Base-by-base conservation (phyloP, 2,797 vertebrate genomes). In the Arctocebus calabarensis region DNA sequence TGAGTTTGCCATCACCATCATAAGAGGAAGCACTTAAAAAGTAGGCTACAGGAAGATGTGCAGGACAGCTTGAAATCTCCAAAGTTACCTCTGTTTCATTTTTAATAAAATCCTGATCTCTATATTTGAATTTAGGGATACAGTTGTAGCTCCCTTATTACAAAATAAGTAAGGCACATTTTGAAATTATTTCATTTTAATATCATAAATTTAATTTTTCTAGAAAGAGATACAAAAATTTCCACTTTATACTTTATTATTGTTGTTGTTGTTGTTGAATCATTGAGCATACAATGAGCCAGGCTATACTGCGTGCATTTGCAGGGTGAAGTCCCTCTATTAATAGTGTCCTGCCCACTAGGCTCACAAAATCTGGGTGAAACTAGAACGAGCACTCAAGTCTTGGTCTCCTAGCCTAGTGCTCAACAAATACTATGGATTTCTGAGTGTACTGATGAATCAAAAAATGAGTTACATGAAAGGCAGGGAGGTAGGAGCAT, bases 101-200 rank as follows among this genome's bases (percentile, higher is more conserved):
- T 81, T 55, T 86, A 20, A 52, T 55, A 83, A 88, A 89, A 86
- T 68, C 77, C 43, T 73, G 52, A 57, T 34, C 94, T 84, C 52
- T 77, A 16, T 37, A 75, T 90, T 78, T 78, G 78, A 83, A 73
- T 85, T 61, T 86, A 75, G 64, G 25, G 27, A 43, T 23, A 59
- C 2, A 61, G 4, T 32, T 48, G 3, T 29, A 86, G 43, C 84
- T 85, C 91, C 37, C 78, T 86, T 29, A 61, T 43, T 84, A 25
- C 32, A 94, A 74, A 85, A 25, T 40, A 73, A 74, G 52, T 75
- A 74, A 59, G 40, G n/a, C 22, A 68, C 25, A 57, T 32, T 74
- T 43, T 16, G 5, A 32, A 34, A 43, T 73, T 52, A 84, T 40
- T 85, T 94, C 22, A 83, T 74, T 88, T 74, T 78, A 73, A 37